Percentiles rank a stretch among this genome's conserved stretches.
phyloP scores from a whole-genome alignment of 1,140 invertebrate genomes.

The Eumeta japonica region DNA sequence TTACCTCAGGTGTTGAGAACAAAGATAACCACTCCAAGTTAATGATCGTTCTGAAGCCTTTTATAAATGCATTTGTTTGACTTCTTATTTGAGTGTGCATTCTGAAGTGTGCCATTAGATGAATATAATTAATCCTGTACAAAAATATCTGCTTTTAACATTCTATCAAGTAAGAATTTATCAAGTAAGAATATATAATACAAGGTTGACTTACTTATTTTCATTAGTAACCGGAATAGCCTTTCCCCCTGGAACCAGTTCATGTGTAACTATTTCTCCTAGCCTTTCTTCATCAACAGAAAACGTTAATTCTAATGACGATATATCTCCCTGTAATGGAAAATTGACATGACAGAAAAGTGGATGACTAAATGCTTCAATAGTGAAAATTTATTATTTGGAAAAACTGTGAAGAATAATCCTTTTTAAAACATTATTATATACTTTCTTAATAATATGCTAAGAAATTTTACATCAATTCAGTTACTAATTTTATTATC shows the following conservation, averaged over 20 bases:
- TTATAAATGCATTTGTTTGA: constrained; percentile 93
- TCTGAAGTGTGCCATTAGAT: constrained; percentile 97
- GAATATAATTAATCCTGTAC: constrained; percentile 91
- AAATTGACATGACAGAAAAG: too few relatives aligned
- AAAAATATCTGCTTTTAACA: constrained; percentile 15
- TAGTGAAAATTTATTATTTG: too few relatives aligned
- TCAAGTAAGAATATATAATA: constrained; percentile 1
- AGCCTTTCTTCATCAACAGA: constrained; percentile 95
- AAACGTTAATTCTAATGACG: constrained; percentile 93
- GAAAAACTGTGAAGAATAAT: too few relatives aligned
- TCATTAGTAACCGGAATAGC: constrained; percentile 92
- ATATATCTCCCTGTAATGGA: constrained; percentile 76
- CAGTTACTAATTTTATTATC: too few relatives aligned
- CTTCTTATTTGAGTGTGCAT: constrained; percentile 97
- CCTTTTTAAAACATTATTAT: too few relatives aligned
- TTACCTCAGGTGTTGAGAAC: constrained; percentile 94
- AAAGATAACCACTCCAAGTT: constrained; percentile 93
- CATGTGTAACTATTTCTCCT: constrained; percentile 86
- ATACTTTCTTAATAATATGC: too few relatives aligned
- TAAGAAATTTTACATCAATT: too few relatives aligned
- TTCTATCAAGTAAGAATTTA: too few relatives aligned
- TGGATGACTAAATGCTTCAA: too few relatives aligned
- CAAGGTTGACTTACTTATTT: constrained; percentile 74
- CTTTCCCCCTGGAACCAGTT: constrained; percentile 91
- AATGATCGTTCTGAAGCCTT: constrained; percentile 93